phyloP scores from a whole-genome alignment of 1,140 invertebrate species.

The Caenorhabditis brenneri region DNA sequence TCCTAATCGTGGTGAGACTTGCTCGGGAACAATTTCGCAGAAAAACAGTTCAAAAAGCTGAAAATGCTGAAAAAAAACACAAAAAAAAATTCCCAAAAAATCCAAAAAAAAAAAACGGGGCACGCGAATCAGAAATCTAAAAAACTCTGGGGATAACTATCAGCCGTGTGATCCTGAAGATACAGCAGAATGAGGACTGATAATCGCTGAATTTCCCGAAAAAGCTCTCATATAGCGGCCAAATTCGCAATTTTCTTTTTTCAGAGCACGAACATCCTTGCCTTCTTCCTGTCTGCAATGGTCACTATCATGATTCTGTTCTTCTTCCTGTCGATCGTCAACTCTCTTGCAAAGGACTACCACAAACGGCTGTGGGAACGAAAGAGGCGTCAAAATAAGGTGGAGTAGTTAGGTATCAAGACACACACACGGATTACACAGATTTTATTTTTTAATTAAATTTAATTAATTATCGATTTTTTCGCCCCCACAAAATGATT shows the following conservation, averaged over 20 bases:
- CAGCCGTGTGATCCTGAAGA: too few species aligned
- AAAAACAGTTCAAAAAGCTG: too few species aligned
- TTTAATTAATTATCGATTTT: not conserved
- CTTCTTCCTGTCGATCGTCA: constrained; percentile 93
- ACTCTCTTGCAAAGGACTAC: constrained; percentile 93
- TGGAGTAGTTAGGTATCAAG: not conserved
- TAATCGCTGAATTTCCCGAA: too few species aligned
- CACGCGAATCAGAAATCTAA: too few species aligned
- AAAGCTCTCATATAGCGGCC: too few species aligned
- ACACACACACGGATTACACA: not conserved
- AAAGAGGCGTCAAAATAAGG: not conserved
- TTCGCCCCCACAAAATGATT: not conserved
- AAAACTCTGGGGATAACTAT: too few species aligned
- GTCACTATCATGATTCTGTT: constrained; percentile 90
- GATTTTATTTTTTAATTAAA: not conserved
- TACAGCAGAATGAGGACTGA: too few species aligned
- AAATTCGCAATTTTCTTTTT: not conserved
- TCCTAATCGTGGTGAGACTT: too few species aligned
- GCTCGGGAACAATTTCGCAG: too few species aligned
- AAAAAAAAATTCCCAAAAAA: too few species aligned
- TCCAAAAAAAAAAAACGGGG: too few species aligned
- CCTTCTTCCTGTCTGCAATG: constrained; percentile 83
- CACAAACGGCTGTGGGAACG: constrained; percentile 71
- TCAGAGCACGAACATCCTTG: constrained; percentile 34
- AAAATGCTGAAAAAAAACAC: too few species aligned